Conservation (phyloP, 2,797 vertebrate genomes). For the Echeneis naucrates region DNA sequence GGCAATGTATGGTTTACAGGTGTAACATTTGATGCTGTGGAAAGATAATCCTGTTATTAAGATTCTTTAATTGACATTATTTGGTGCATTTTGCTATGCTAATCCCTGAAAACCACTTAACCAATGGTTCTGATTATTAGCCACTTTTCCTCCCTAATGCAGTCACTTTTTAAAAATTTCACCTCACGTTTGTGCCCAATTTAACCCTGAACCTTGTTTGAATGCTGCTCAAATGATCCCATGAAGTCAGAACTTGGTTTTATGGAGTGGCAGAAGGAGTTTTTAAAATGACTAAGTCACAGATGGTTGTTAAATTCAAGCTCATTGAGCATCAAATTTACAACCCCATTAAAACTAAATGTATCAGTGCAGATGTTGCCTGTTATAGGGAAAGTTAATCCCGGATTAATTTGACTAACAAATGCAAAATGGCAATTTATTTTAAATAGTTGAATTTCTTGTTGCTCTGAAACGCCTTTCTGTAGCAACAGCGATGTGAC, state of each 20-base stretch:
- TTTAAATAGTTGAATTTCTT: background rate
- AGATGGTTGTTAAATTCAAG: background rate
- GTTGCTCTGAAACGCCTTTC: no score
- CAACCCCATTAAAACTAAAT: background rate
- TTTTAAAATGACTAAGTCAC: background rate
- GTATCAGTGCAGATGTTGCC: background rate
- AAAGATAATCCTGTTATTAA: constrained; percentile 44
- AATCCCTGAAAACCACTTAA: background rate
- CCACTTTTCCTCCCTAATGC: constrained; percentile 5
- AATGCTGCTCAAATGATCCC: constrained; percentile 9
- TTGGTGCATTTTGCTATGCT: constrained; percentile 1
- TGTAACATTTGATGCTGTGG: constrained; percentile 76
- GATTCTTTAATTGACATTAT: constrained; percentile 15
- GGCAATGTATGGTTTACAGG: constrained; percentile 69
- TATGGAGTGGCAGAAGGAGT: background rate
- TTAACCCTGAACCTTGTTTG: background rate
- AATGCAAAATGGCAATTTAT: background rate
- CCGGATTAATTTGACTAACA: background rate
- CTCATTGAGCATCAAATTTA: background rate
- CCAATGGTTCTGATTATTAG: background rate
- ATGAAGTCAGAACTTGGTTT: constrained; percentile 1
- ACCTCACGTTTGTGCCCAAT: background rate
- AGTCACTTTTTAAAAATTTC: constrained; percentile 9
- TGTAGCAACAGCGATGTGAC: no score
- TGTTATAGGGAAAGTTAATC: background rate